Conservation (phyloP, 2,888 invertebrate species). For the Halocaridina rubra region DNA sequence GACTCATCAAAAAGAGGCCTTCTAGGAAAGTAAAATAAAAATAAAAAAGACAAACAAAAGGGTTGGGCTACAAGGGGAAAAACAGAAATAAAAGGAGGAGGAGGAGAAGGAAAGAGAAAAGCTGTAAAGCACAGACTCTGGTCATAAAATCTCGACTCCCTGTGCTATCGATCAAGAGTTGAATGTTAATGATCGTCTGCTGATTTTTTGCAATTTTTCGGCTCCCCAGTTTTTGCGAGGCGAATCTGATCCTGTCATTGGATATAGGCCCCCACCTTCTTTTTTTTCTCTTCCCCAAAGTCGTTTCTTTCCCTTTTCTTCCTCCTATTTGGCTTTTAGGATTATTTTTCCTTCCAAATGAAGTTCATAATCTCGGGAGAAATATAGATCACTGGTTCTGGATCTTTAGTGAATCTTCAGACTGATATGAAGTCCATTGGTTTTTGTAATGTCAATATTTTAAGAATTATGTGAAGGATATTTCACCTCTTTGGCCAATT, state of each 20-base stretch:
- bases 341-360: not conserved
- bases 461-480: no score
- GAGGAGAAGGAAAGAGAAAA: not conserved
- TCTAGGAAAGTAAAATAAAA: not conserved
- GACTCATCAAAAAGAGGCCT: not conserved
- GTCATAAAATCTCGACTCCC: conserved; percentile 32
- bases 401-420: no score
- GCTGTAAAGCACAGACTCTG: conserved; percentile 20
- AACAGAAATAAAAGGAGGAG: not conserved
- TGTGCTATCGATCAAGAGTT: conserved; percentile 32
- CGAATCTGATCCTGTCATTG: not conserved
- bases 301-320: not conserved
- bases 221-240: not conserved
- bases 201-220: not conserved
- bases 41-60: not conserved
- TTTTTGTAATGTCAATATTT: no score
- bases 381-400: not conserved
- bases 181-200: conserved; percentile 42
- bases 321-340: not conserved
- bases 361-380: no score
- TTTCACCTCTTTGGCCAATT: no score
- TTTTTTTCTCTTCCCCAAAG: no score
- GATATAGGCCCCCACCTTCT: not conserved
- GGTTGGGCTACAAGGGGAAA: not conserved
- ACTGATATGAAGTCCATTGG: no score